Conservation (phyloP, 2,797 vertebrate species). For the Alfaro cultratus region DNA sequence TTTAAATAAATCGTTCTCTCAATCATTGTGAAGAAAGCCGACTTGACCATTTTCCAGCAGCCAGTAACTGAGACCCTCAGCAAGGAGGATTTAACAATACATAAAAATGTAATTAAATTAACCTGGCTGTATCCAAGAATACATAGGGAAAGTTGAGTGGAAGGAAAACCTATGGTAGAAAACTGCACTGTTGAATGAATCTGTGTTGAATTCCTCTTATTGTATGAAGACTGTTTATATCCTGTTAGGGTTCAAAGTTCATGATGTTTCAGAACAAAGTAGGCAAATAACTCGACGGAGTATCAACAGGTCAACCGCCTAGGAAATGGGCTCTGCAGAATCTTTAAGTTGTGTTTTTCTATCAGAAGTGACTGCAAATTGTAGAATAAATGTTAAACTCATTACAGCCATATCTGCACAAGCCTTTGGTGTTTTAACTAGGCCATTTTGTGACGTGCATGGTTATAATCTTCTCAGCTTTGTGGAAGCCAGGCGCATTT, state of each 20-base stretch:
- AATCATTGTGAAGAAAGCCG: background rate
- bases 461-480: conserved; percentile 28
- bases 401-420: conserved; percentile 54
- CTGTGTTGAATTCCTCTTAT: background rate
- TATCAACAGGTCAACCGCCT: conserved; percentile 7
- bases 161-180: background rate
- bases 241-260: background rate
- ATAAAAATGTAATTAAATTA: background rate
- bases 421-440: conserved; percentile 63
- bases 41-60: background rate
- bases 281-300: background rate
- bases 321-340: conserved; percentile 38
- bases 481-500: conserved; percentile 5
- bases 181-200: background rate
- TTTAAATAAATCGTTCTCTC: no score
- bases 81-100: background rate
- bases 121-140: background rate
- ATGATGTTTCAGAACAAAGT: background rate
- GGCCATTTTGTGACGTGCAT: conserved; percentile 55
- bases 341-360: conserved; percentile 38
- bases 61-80: background rate
- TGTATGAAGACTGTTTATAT: background rate
- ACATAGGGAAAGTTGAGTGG: background rate
- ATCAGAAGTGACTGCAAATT: conserved; percentile 52
- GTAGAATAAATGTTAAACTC: conserved; percentile 23